A percentile compares a stretch with the other conserved stretches of the same genome.
These are phyloP conservation scores for Pseudoips prasinana DNA, from an alignment of 2,888 invertebrate species.

Conservation along the genomic window DNA sequence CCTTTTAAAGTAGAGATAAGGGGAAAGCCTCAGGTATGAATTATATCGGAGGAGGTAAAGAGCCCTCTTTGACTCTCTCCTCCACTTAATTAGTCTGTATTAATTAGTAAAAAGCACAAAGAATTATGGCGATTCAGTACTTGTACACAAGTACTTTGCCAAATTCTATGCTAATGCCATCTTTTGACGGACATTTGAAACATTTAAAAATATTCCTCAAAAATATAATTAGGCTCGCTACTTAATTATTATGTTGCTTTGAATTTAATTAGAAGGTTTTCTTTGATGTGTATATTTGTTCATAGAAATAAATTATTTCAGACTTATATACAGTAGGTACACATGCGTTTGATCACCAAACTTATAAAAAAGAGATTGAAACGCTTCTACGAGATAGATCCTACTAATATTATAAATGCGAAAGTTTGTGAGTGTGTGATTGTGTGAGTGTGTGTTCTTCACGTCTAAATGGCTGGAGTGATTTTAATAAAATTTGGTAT, in stretches of 20 bases:
- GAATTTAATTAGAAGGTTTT: constrained; percentile 7
- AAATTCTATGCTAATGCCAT: constrained; percentile 8
- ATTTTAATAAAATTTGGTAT: too few relatives aligned
- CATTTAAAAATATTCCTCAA: constrained; percentile 5
- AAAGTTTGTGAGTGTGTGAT: too few relatives aligned
- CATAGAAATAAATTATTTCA: too few relatives aligned
- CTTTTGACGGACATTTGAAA: constrained; percentile 9
- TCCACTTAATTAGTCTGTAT: constrained; percentile 41
- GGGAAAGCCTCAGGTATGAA: constrained; percentile 15
- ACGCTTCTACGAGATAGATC: too few relatives aligned
- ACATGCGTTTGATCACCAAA: too few relatives aligned
- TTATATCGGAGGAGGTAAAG: constrained; percentile 12
- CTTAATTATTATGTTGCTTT: constrained; percentile 5
- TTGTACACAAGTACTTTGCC: constrained; percentile 10
- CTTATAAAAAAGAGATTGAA: too few relatives aligned
- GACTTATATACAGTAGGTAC: too few relatives aligned
- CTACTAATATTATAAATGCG: too few relatives aligned
- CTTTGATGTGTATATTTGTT: constrained; percentile 5
- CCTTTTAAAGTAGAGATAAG: constrained; percentile 32
- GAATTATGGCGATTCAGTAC: constrained; percentile 16
- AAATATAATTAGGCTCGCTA: constrained; percentile 9
- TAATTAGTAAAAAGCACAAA: constrained; percentile 36
- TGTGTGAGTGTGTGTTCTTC: too few relatives aligned
- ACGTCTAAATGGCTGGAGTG: too few relatives aligned
- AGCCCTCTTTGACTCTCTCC: constrained; percentile 22